A percentile compares a stretch with the other conserved stretches of the same genome.
phyloP scores from a whole-genome alignment of 2,797 vertebrate genomes.

The Sitta carolinensis region DNA sequence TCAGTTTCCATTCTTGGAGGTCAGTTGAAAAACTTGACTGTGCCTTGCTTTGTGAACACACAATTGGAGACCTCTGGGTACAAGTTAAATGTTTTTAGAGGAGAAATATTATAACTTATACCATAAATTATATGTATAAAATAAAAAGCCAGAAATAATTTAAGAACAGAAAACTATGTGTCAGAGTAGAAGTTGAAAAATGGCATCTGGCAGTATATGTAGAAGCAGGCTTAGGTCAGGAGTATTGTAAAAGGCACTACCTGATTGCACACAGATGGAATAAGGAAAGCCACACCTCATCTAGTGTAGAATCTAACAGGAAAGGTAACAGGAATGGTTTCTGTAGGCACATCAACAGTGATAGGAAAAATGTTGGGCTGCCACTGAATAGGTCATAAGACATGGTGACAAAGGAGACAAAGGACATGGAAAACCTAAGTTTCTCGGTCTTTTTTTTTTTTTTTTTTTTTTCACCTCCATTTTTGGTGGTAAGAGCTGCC shows the following conservation, averaged over 20 bases:
- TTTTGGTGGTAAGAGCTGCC: background rate
- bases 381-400: background rate
- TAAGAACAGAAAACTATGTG: background rate
- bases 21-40: background rate
- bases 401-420: background rate
- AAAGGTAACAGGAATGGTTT: background rate
- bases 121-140: background rate
- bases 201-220: background rate
- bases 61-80: background rate
- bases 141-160: background rate
- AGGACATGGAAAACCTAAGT: background rate
- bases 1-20: background rate
- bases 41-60: background rate
- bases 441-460: background rate
- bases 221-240: background rate
- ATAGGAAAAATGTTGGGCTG: background rate
- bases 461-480: background rate
- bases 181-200: background rate
- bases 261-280: accelerated
- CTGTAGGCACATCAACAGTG: background rate
- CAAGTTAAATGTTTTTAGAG: background rate
- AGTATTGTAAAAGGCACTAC: background rate
- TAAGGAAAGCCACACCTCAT: background rate
- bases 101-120: background rate
- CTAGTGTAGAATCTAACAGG: background rate